Evolutionary conservation across 2,888 invertebrate genomes (phyloP).

Genomic region (Macrophya alboannulata): DNA sequence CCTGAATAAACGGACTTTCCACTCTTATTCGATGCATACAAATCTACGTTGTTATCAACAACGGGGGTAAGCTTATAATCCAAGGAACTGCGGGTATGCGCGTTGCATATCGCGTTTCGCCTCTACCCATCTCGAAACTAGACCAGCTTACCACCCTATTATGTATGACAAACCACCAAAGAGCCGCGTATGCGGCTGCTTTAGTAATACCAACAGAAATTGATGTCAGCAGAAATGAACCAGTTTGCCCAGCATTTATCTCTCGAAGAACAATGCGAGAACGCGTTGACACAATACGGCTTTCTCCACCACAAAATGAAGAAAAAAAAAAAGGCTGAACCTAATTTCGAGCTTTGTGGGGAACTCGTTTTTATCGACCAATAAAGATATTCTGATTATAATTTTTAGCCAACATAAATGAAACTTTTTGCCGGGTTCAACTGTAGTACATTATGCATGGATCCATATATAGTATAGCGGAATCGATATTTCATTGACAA

Average conservation of each 20-base stretch:
- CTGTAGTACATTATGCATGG: neutral
- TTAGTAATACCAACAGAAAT: slow-evolving; percentile 45
- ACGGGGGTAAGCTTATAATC: slow-evolving; percentile 43
- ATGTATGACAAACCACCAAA: slow-evolving; percentile 53
- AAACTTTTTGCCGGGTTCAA: neutral
- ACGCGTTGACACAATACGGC: slow-evolving; percentile 10
- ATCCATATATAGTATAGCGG: neutral
- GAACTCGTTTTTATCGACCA: neutral
- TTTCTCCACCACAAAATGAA: neutral
- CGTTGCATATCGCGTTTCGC: slow-evolving; percentile 48
- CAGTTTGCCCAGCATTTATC: slow-evolving; percentile 42
- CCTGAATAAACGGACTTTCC: slow-evolving; percentile 17
- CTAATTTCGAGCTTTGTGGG: slow-evolving; percentile 2
- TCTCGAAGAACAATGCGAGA: slow-evolving; percentile 47
- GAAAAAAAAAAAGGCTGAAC: neutral
- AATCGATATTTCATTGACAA: neutral
- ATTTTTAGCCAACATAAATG: neutral
- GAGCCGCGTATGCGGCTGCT: slow-evolving; percentile 38
- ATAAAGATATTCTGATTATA: slow-evolving; percentile 3
- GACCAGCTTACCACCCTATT: slow-evolving; percentile 47
- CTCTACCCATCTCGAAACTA: slow-evolving; percentile 26
- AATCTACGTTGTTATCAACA: slow-evolving; percentile 42
- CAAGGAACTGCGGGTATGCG: slow-evolving; percentile 37
- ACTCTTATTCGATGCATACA: slow-evolving; percentile 32
- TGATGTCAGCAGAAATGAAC: slow-evolving; percentile 53